Evolutionary conservation across 2,888 invertebrate genomes (phyloP).

Genomic region (Tigriopus californicus): DNA sequence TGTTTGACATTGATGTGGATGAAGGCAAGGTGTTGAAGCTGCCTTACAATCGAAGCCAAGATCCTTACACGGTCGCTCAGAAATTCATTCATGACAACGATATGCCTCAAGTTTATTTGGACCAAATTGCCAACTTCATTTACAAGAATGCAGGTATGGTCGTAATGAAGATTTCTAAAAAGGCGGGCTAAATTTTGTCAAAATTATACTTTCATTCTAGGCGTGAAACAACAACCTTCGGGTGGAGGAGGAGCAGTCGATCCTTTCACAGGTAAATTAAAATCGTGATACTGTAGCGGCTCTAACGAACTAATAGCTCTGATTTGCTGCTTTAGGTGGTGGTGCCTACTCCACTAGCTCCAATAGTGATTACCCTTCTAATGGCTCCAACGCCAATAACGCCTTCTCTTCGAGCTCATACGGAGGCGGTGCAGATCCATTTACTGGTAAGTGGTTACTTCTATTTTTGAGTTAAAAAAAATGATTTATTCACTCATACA

Average conservation of each 20-base stretch:
- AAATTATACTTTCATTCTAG: too few species aligned
- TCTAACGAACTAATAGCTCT: too few species aligned
- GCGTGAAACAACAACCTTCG: too few species aligned
- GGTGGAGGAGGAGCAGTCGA: conserved; percentile 29
- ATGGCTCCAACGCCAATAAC: too few species aligned
- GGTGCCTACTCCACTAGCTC: conserved; percentile 9
- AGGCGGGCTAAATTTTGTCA: too few species aligned
- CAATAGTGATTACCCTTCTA: background rate
- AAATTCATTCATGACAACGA: conserved; percentile 65
- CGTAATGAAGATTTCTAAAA: too few species aligned
- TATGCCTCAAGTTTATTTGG: conserved; percentile 65
- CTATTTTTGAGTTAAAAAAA: too few species aligned
- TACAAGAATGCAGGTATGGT: conserved; percentile 50
- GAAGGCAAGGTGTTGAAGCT: conserved; percentile 66
- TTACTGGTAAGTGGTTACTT: conserved; percentile 30
- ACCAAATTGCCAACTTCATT: conserved; percentile 78
- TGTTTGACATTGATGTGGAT: conserved; percentile 86
- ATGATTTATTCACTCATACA: too few species aligned
- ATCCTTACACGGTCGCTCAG: conserved; percentile 82
- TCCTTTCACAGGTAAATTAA: conserved; percentile 45
- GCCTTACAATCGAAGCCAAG: conserved; percentile 72
- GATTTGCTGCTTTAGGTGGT: conserved; percentile 20
- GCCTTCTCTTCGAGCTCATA: background rate
- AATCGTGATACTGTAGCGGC: too few species aligned
- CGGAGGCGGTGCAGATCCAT: conserved; percentile 32